Conservation (phyloP, 2,888 invertebrate species). For the Dastarcus helophoroides region DNA sequence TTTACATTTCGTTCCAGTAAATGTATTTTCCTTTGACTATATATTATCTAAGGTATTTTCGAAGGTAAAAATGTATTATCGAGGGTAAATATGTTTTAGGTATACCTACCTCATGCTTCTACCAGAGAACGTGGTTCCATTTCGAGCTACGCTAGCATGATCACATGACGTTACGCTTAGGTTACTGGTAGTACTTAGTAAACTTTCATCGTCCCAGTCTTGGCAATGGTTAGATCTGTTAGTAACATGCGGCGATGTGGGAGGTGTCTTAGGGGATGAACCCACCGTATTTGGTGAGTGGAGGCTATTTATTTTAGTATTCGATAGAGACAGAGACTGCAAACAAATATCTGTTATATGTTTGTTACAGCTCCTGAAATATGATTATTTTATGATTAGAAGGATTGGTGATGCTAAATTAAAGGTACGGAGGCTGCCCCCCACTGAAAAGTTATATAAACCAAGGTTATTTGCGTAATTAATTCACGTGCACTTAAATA, state of each 20-base stretch:
- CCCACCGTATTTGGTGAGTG: constrained; percentile 24
- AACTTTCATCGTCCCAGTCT: constrained; percentile 37
- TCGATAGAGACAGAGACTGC: constrained; percentile 33
- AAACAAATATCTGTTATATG: too few species aligned
- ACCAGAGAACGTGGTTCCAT: constrained; percentile 47
- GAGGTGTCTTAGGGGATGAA: constrained; percentile 27
- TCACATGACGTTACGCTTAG: constrained; percentile 71
- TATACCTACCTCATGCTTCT: constrained; percentile 36
- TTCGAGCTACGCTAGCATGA: constrained; percentile 67
- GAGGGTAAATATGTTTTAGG: too few species aligned
- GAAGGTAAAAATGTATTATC: too few species aligned
- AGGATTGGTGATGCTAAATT: too few species aligned
- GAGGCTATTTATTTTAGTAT: constrained; percentile 24
- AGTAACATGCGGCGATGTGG: constrained; percentile 36
- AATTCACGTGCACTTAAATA: too few species aligned
- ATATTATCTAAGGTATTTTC: too few species aligned
- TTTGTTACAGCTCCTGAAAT: too few species aligned
- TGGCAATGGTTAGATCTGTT: constrained; percentile 43
- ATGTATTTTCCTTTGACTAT: constrained; percentile 1
- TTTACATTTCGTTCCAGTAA: background rate
- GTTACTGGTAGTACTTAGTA: constrained; percentile 54
- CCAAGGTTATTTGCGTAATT: too few species aligned
- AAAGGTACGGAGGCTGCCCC: too few species aligned
- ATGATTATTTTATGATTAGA: too few species aligned
- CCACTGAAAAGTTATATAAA: too few species aligned